These are phyloP conservation scores for Ctenopoma kingsleyae DNA, from an alignment of 2,797 vertebrate genomes.

Conservation along the genomic window DNA sequence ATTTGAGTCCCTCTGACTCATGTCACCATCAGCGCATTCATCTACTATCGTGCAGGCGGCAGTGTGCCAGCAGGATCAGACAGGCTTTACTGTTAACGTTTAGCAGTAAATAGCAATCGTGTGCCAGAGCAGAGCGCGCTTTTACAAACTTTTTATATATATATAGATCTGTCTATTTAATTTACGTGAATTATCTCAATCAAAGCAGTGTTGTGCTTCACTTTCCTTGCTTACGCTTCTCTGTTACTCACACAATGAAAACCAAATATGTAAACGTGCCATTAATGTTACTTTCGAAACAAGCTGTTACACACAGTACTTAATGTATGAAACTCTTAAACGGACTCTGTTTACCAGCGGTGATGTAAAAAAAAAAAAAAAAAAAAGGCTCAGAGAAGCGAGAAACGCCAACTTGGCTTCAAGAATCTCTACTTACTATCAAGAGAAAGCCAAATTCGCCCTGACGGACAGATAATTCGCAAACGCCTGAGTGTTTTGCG, in stretches of 20 bases:
- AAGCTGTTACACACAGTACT: conserved; percentile 26
- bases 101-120: conserved; percentile 3
- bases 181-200: conserved; percentile 27
- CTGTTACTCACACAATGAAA: not conserved
- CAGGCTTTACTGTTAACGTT: conserved; percentile 18
- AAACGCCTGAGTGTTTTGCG: conserved; percentile 49
- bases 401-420: conserved; percentile 61
- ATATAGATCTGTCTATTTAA: not conserved
- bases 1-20: conserved; percentile 47
- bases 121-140: conserved; percentile 21
- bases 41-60: conserved; percentile 4
- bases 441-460: conserved; percentile 45
- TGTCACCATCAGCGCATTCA: conserved; percentile 57
- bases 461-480: conserved; percentile 52
- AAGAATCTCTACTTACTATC: conserved; percentile 73
- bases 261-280: conserved; percentile 11
- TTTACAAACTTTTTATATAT: conserved; percentile 26
- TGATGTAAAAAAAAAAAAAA: conserved; percentile 32
- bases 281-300: conserved; percentile 6
- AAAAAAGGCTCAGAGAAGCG: conserved; percentile 7
- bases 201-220: not conserved
- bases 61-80: conserved; percentile 8
- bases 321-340: conserved; percentile 61
- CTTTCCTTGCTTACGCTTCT: not conserved
- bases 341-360: conserved; percentile 48